A percentile compares a stretch with the other conserved stretches of the same genome.
Conservation (phyloP, 2,797 vertebrate genomes). For the Heterohyrax brucei region DNA sequence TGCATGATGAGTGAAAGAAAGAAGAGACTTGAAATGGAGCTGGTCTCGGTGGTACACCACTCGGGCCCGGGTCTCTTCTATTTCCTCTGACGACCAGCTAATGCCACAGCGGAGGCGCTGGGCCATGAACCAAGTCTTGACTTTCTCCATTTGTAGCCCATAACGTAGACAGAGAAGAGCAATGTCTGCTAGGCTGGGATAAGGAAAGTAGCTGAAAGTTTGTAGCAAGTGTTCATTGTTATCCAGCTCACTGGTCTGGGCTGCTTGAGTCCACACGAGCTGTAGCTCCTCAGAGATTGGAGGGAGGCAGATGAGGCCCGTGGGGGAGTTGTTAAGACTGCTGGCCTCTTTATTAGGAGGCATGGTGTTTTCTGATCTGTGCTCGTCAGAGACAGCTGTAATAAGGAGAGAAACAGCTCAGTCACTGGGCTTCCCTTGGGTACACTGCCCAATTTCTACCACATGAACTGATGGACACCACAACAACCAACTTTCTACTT, state of each 20-base stretch:
- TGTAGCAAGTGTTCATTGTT: constrained; percentile 94
- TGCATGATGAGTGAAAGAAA: constrained; percentile 83
- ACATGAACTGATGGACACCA: constrained; percentile 43
- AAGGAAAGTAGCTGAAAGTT: constrained; percentile 96
- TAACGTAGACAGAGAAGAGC: constrained; percentile 92
- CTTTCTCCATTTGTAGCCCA: constrained; percentile 95
- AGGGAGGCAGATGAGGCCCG: constrained; percentile 94
- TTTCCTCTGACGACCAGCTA: constrained; percentile 97
- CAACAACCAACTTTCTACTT: constrained; percentile 36
- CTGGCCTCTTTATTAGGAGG: constrained; percentile 87
- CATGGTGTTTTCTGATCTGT: constrained; percentile 77
- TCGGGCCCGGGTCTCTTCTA: constrained; percentile 94
- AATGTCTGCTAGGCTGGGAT: constrained; percentile 95
- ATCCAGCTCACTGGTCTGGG: constrained; percentile 95
- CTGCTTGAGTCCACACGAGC: constrained; percentile 96
- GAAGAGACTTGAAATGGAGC: constrained; percentile 88
- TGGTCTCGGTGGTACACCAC: constrained; percentile 88
- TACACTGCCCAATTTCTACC: constrained; percentile 50
- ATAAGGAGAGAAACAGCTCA: constrained; percentile 76
- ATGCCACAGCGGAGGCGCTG: constrained; percentile 97
- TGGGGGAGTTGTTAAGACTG: constrained; percentile 76
- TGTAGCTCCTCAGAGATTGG: constrained; percentile 96
- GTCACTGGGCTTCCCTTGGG: constrained; percentile 38
- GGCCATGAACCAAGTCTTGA: constrained; percentile 97
- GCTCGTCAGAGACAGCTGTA: constrained; percentile 81